Percentiles rank a stretch among this genome's conserved stretches.
These are phyloP conservation scores for Branchinecta lindahli DNA, from an alignment of 1,140 invertebrate genomes.

Conservation along the genomic window DNA sequence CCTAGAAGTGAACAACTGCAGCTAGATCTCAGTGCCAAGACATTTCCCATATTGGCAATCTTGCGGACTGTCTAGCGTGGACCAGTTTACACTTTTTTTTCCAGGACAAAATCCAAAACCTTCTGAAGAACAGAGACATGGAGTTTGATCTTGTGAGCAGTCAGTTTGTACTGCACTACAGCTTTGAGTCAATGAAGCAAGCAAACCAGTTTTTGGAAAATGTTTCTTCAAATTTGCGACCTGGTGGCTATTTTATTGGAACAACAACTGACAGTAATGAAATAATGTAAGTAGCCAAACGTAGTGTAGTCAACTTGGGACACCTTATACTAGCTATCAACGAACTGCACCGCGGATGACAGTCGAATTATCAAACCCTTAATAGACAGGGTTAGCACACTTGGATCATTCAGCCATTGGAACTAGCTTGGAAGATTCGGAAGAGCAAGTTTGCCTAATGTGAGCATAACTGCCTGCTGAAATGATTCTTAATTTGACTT, in stretches of 20 bases:
- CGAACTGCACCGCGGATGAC: background rate
- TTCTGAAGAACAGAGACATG: conserved; percentile 52
- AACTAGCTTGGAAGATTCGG: too few relatives aligned
- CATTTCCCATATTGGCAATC: too few relatives aligned
- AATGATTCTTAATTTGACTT: too few relatives aligned
- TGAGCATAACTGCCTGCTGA: too few relatives aligned
- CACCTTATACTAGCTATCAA: background rate
- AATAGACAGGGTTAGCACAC: too few relatives aligned
- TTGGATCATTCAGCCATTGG: too few relatives aligned
- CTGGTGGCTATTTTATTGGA: conserved; percentile 90
- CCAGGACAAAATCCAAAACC: conserved; percentile 46
- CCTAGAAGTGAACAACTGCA: too few relatives aligned
- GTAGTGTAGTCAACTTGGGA: background rate
- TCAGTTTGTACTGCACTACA: conserved; percentile 95
- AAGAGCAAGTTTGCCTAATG: too few relatives aligned
- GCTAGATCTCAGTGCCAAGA: too few relatives aligned
- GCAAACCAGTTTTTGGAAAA: conserved; percentile 85
- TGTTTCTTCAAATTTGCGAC: conserved; percentile 66
- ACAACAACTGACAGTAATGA: conserved; percentile 86
- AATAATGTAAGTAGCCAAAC: conserved; percentile 48
- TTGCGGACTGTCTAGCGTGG: too few relatives aligned
- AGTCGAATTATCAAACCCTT: too few relatives aligned
- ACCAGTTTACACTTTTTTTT: conserved; percentile 19
- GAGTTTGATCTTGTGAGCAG: conserved; percentile 82
- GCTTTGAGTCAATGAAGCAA: conserved; percentile 81